Evolutionary conservation across 2,888 invertebrate species (phyloP).

Genomic region (Latrodectus hesperus): DNA sequence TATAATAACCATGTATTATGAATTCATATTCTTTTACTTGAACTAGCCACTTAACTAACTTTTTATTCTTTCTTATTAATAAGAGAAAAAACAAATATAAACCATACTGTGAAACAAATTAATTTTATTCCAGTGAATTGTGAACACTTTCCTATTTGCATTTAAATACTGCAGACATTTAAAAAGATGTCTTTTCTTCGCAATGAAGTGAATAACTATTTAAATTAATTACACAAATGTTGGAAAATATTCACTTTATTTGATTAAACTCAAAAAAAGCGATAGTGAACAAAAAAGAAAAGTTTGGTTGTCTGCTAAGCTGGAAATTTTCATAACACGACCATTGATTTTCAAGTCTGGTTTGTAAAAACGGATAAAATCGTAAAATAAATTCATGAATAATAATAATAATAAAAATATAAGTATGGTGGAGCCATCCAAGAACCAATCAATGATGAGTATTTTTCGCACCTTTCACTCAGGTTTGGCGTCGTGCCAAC

Average conservation of each 20-base stretch:
- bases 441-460: conserved; percentile 62
- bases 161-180: conserved; percentile 11
- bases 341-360: conserved; percentile 48
- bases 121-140: background rate
- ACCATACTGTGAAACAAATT: no score
- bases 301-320: conserved; percentile 1
- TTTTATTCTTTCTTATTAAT: no score
- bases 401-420: conserved; percentile 21
- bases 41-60: no score
- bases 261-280: conserved; percentile 16
- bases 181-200: conserved; percentile 29
- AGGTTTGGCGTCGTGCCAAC: conserved; percentile 64
- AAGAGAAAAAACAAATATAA: no score
- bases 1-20: no score
- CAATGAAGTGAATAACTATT: conserved; percentile 35
- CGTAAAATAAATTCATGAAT: conserved; percentile 43
- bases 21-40: no score
- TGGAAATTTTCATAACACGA: conserved; percentile 56
- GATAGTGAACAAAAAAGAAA: conserved; percentile 6
- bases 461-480: conserved; percentile 61
- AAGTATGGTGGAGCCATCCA: conserved; percentile 24
- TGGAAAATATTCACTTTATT: conserved; percentile 13
- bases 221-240: conserved; percentile 44
- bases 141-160: background rate
- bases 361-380: conserved; percentile 15